Evolutionary conservation across 2,797 vertebrate species (phyloP).

Genomic region (Myotis planiceps): DNA sequence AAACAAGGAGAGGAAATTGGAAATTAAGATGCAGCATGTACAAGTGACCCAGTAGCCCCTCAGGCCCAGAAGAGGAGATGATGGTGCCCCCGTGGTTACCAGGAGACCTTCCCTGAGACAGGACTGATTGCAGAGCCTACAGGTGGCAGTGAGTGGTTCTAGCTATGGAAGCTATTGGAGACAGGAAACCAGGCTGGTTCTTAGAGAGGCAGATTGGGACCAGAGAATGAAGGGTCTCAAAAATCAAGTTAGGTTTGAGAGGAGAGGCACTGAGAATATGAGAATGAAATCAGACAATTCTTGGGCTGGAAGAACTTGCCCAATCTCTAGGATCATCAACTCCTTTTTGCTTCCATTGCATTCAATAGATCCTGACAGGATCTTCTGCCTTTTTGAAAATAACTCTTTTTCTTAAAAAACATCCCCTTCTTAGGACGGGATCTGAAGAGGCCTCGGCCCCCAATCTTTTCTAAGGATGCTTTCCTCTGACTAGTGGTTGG

Average conservation of each 20-base stretch:
- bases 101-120: not conserved
- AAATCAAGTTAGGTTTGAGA: conserved; percentile 7
- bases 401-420: conserved; percentile 5
- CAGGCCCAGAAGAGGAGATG: not conserved
- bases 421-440: not conserved
- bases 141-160: not conserved
- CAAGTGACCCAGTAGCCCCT: not conserved
- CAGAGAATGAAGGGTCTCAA: not conserved
- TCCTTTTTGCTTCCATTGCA: conserved; percentile 10
- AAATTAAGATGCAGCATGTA: not conserved
- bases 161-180: not conserved
- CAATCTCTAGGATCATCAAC: not conserved
- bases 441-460: not conserved
- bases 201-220: not conserved
- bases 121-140: not conserved
- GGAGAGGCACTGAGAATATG: not conserved
- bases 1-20: not conserved
- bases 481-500: not conserved
- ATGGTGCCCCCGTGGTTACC: not conserved
- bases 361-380: not conserved
- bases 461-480: not conserved
- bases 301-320: not conserved
- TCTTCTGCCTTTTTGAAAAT: conserved; percentile 2
- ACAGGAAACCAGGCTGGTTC: not conserved
- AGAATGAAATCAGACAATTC: conserved; percentile 27